phyloP scores from a whole-genome alignment of 2,888 invertebrate species.

The Drosophila borborema region DNA sequence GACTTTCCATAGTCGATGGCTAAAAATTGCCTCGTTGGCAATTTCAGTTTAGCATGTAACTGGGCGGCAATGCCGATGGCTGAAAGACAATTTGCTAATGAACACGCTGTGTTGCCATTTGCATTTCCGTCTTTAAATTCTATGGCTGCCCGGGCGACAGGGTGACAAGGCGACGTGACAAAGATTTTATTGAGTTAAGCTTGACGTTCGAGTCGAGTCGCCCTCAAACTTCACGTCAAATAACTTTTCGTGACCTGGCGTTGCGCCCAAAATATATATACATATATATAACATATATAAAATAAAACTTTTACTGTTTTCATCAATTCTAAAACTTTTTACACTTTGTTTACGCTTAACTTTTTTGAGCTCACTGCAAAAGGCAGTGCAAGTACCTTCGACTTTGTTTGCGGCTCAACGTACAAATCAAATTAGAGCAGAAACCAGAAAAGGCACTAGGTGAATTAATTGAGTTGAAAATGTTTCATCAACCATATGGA shows the following conservation, averaged over 20 bases:
- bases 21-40: slow-evolving; percentile 52
- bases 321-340: slow-evolving; percentile 49
- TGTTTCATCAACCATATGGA: not conserved
- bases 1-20: slow-evolving; percentile 8
- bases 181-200: slow-evolving; percentile 58
- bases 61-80: not conserved
- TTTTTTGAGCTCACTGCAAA: slow-evolving; percentile 28
- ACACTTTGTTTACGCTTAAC: slow-evolving; percentile 44
- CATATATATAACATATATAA: not conserved
- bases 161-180: slow-evolving; percentile 59
- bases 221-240: slow-evolving; percentile 13
- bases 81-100: slow-evolving; percentile 1
- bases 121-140: slow-evolving; percentile 12
- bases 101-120: slow-evolving; percentile 10
- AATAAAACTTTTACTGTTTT: slow-evolving; percentile 39
- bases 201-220: not conserved
- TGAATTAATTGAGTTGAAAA: slow-evolving; percentile 2
- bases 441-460: not conserved
- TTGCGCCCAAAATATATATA: slow-evolving; percentile 27
- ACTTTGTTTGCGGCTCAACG: slow-evolving; percentile 11
- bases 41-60: slow-evolving; percentile 39
- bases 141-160: slow-evolving; percentile 7
- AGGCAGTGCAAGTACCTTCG: slow-evolving; percentile 2
- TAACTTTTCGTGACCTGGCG: slow-evolving; percentile 46
- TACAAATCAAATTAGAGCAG: slow-evolving; percentile 45